phyloP scores from a whole-genome alignment of 2,113 vertebrate species.

The Promerops cafer region DNA sequence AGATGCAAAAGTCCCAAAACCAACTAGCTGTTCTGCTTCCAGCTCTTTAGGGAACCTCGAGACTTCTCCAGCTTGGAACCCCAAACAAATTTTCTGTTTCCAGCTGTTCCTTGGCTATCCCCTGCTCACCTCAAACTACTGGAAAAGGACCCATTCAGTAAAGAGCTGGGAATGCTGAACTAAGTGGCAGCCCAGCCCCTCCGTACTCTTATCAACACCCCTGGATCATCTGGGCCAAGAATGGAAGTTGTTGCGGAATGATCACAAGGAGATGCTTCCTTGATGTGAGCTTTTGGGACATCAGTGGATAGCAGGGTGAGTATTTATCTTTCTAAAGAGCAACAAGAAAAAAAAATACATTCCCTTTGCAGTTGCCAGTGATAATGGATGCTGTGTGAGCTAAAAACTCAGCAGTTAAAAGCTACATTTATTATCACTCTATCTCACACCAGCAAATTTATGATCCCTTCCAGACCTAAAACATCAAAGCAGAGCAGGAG shows the following conservation, averaged over 20 bases:
- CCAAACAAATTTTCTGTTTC: neutral
- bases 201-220: neutral
- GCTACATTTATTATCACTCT: constrained; percentile 58
- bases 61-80: neutral
- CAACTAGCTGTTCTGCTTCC: neutral
- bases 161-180: neutral
- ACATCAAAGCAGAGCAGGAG: constrained; percentile 66
- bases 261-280: neutral
- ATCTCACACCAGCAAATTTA: constrained; percentile 68
- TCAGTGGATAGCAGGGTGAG: neutral
- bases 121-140: neutral
- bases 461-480: constrained; percentile 46
- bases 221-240: neutral
- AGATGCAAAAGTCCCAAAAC: neutral
- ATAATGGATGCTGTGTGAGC: constrained; percentile 64
- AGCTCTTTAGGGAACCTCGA: neutral
- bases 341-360: neutral
- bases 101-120: neutral
- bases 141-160: neutral
- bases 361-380: constrained; percentile 61
- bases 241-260: neutral
- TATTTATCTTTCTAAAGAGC: constrained; percentile 42
- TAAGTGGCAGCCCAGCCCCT: neutral
- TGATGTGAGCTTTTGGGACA: neutral
- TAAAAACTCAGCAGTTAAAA: constrained; percentile 47